Percentiles rank a stretch among this genome's conserved stretches.
Conservation (phyloP, 2,113 vertebrate genomes). For the Tragelaphus buxtoni region DNA sequence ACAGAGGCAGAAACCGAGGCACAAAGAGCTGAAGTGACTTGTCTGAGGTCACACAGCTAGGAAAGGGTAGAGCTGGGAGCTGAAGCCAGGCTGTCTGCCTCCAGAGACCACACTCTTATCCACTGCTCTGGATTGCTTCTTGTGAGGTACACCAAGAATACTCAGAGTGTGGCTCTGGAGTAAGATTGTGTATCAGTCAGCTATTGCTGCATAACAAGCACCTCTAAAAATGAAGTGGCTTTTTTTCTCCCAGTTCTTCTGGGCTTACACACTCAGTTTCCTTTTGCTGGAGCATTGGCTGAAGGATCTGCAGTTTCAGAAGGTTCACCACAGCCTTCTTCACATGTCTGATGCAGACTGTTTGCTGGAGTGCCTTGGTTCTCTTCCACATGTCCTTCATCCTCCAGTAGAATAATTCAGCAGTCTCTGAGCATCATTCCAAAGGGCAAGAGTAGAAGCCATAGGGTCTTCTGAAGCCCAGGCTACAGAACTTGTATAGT, state of each 20-base stretch:
- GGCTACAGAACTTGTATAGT: not conserved
- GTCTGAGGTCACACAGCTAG: not conserved
- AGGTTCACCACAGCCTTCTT: not conserved
- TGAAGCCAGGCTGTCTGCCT: not conserved
- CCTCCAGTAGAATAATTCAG: not conserved
- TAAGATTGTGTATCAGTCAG: not conserved
- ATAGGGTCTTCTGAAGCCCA: not conserved
- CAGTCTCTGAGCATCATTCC: not conserved
- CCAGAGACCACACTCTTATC: not conserved
- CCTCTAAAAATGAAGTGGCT: not conserved
- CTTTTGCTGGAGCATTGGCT: not conserved
- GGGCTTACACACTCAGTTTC: accelerated
- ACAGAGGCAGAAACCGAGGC: not conserved
- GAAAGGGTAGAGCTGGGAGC: not conserved
- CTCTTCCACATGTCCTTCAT: not conserved
- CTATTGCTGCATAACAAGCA: not conserved
- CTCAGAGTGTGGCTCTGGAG: not conserved
- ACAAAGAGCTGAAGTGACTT: not conserved
- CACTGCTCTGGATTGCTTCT: not conserved
- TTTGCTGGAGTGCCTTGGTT: not conserved
- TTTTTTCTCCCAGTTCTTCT: not conserved
- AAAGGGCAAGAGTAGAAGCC: not conserved
- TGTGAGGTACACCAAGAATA: not conserved
- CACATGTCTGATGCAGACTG: too few relatives aligned
- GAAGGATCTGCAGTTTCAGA: not conserved